Conservation (phyloP, 2,113 vertebrate species). For the Sylvietta virens region DNA sequence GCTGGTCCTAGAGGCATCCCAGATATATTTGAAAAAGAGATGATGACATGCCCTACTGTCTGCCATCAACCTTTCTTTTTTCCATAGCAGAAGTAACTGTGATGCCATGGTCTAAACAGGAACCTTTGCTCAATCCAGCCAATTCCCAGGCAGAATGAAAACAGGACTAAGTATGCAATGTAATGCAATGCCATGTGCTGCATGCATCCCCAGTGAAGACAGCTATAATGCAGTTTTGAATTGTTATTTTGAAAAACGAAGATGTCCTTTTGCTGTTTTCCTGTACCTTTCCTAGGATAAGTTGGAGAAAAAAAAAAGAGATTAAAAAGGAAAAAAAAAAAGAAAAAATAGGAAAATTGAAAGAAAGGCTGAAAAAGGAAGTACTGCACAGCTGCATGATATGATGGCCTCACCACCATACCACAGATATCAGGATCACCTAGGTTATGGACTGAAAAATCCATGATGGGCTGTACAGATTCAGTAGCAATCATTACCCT, state of each 20-base stretch:
- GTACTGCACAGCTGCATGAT: neutral
- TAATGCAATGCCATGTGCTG: no score
- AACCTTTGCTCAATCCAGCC: neutral
- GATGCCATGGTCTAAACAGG: neutral
- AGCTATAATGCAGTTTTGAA: neutral
- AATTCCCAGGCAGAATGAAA: neutral
- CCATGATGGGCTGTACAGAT: rapidly evolving
- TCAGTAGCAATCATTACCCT: neutral
- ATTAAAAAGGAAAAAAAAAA: rapidly evolving
- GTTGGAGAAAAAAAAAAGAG: neutral
- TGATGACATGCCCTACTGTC: neutral
- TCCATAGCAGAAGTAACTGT: neutral
- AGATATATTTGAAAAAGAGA: neutral
- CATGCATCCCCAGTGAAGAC: neutral
- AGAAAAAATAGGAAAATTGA: rapidly evolving
- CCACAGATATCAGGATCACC: rapidly evolving
- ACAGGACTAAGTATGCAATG: neutral
- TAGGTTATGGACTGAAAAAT: neutral
- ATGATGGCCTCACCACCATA: rapidly evolving
- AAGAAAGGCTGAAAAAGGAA: neutral
- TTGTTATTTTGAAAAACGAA: neutral
- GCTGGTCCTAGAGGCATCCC: neutral
- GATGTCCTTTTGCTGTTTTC: neutral
- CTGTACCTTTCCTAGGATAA: neutral
- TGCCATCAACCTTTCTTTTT: neutral